Conservation (phyloP, 2,888 invertebrate genomes). For the Amphiduros pacificus region DNA sequence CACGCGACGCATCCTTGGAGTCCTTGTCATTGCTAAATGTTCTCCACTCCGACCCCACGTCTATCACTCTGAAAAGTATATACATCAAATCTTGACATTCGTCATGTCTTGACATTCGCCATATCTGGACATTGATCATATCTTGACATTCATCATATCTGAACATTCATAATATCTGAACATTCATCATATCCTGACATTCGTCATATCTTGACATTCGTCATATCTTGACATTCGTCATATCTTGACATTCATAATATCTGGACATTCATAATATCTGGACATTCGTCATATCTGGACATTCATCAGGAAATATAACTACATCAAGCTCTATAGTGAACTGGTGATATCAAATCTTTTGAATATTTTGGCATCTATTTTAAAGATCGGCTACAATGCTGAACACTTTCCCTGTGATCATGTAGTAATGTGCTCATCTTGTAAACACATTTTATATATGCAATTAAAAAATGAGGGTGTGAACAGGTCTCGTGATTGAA, state of each 20-base stretch:
- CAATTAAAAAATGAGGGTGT: too few species aligned
- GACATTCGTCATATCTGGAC: too few species aligned
- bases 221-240: not conserved
- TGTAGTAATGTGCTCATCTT: not conserved
- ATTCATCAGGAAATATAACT: too few species aligned
- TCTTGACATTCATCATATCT: too few species aligned
- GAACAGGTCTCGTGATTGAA: not conserved
- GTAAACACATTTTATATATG: not conserved
- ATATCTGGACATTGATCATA: not conserved
- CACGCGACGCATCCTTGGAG: slow-evolving; percentile 97
- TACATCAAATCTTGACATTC: not conserved
- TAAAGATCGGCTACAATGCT: too few species aligned
- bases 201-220: not conserved
- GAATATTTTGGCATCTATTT: too few species aligned
- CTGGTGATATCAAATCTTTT: too few species aligned
- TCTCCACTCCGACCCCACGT: slow-evolving; percentile 99
- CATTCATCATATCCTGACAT: too few species aligned
- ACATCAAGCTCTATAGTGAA: too few species aligned
- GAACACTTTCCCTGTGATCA: too few species aligned
- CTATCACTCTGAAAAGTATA: slow-evolving; percentile 80
- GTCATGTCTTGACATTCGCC: not conserved
- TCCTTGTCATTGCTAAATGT: slow-evolving; percentile 98
- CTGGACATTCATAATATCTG: not conserved
- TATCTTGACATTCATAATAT: not conserved
- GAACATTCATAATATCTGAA: not conserved